phyloP scores from a whole-genome alignment of 2,888 invertebrate genomes.

The Balanococcus diminutus region DNA sequence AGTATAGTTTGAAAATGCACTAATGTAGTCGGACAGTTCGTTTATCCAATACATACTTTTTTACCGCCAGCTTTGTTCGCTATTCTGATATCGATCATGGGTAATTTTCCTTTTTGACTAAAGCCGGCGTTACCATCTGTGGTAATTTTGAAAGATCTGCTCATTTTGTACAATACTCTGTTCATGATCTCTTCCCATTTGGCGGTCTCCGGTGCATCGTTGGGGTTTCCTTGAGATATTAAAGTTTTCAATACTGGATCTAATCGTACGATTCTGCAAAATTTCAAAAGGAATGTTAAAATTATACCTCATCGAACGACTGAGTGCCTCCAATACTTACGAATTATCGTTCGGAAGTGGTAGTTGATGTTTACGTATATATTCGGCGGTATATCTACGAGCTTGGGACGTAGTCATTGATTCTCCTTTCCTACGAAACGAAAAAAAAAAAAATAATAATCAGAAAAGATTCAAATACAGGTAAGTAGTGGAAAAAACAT shows the following conservation, averaged over 20 bases:
- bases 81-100: conserved; percentile 78
- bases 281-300: no score
- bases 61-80: conserved; percentile 84
- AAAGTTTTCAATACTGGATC: conserved; percentile 65
- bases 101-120: conserved; percentile 70
- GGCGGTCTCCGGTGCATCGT: conserved; percentile 62
- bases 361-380: conserved; percentile 72
- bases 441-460: background rate
- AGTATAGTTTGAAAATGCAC: background rate
- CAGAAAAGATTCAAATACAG: no score
- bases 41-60: conserved; percentile 67
- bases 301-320: background rate
- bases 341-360: conserved; percentile 55
- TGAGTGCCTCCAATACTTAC: conserved; percentile 57
- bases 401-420: conserved; percentile 70
- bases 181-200: conserved; percentile 74
- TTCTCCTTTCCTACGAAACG: conserved; percentile 66
- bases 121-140: conserved; percentile 48
- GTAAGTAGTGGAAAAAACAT: no score
- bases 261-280: conserved; percentile 65
- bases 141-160: conserved; percentile 70
- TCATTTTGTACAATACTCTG: conserved; percentile 73
- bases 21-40: background rate
- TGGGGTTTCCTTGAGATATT: conserved; percentile 62
- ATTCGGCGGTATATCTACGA: conserved; percentile 72